These are phyloP conservation scores for Drosophila suboccidentalis DNA, from an alignment of 2,888 invertebrate species.

Conservation along the genomic window DNA sequence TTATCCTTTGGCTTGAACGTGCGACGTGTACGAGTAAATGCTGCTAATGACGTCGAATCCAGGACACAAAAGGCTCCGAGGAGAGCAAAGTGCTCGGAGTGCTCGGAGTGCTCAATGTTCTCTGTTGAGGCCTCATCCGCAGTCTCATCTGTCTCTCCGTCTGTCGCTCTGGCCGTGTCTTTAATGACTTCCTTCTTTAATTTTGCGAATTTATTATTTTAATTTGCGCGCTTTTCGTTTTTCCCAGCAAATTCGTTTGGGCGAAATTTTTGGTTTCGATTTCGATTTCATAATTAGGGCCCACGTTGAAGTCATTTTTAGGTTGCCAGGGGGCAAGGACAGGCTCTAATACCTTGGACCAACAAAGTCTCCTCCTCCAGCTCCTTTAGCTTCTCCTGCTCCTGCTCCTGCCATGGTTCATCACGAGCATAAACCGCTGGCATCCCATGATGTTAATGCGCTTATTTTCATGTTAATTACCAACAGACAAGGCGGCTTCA, in stretches of 20 bases:
- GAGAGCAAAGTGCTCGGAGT: neutral
- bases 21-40: constrained; percentile 77
- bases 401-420: constrained; percentile 19
- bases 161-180: constrained; percentile 24
- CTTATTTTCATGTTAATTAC: constrained; percentile 79
- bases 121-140: constrained; percentile 32
- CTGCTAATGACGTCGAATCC: constrained; percentile 76
- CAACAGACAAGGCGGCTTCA: constrained; percentile 63
- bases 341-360: constrained; percentile 32
- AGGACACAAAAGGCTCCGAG: constrained; percentile 58
- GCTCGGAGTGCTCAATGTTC: constrained; percentile 21
- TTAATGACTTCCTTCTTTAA: constrained; percentile 74
- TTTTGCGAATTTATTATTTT: constrained; percentile 78
- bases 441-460: constrained; percentile 69
- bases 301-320: constrained; percentile 34
- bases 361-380: neutral
- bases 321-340: constrained; percentile 44
- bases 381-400: neutral
- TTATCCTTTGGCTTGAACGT: constrained; percentile 68
- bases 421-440: constrained; percentile 45
- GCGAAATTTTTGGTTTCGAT: constrained; percentile 61
- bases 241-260: constrained; percentile 34
- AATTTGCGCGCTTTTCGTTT: constrained; percentile 73
- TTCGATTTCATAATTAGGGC: constrained; percentile 70
- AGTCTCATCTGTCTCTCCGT: constrained; percentile 1